phyloP scores from a whole-genome alignment of 92 coral and sea anemone species.

The Scolanthus callimorphus region DNA sequence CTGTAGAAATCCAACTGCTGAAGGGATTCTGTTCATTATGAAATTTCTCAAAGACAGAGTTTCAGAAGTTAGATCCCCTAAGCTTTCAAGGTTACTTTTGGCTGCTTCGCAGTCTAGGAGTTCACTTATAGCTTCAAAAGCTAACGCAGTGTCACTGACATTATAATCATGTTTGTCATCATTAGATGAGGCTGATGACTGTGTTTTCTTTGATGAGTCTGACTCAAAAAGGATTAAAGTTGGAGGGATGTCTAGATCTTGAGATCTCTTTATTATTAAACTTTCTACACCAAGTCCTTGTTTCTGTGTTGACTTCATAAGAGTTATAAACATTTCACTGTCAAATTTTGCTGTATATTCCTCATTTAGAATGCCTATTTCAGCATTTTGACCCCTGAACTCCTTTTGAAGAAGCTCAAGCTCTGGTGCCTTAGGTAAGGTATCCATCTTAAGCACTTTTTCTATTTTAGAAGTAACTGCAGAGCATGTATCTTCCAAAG shows the following conservation, averaged over 20 bases:
- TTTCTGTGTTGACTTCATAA: constrained; percentile 27
- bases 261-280: neutral
- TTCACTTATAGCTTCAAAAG: constrained; percentile 17
- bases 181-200: neutral
- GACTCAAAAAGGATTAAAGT: constrained; percentile 54
- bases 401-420: constrained; percentile 61
- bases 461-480: too few species aligned
- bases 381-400: constrained; percentile 40
- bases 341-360: constrained; percentile 13
- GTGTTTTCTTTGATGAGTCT: constrained; percentile 7
- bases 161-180: constrained; percentile 5
- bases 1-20: constrained; percentile 53
- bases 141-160: neutral
- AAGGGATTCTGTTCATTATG: constrained; percentile 5
- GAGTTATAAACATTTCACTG: constrained; percentile 54
- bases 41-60: too few species aligned
- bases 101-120: neutral
- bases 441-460: neutral
- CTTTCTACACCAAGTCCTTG: neutral
- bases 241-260: constrained; percentile 7
- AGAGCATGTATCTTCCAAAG: neutral
- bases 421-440: constrained; percentile 14
- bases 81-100: neutral
- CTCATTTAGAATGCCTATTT: constrained; percentile 7
- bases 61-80: neutral